Evolutionary conservation across 2,113 vertebrate genomes (phyloP).

Genomic region (Sylvia atricapilla): DNA sequence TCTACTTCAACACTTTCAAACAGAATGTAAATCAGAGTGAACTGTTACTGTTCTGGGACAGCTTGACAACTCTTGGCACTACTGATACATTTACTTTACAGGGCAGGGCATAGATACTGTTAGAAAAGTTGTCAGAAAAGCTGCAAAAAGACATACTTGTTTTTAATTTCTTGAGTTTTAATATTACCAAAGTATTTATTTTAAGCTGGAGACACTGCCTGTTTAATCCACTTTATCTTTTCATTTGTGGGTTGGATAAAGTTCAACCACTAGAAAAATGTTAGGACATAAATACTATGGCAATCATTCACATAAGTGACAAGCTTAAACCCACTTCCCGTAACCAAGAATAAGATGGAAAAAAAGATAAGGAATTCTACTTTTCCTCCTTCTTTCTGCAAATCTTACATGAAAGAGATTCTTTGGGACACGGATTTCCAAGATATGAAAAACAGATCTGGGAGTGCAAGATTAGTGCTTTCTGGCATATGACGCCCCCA

Average conservation of each 20-base stretch:
- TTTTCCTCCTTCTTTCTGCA: background rate
- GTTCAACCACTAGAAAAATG: background rate
- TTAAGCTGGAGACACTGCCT: background rate
- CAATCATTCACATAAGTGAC: background rate
- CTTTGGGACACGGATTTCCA: background rate
- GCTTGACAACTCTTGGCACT: background rate
- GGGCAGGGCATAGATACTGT: background rate
- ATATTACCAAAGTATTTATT: background rate
- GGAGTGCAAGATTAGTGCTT: background rate
- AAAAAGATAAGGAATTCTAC: background rate
- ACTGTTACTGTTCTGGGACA: background rate
- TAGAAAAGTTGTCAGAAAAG: background rate
- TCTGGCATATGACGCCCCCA: background rate
- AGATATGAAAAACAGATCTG: background rate
- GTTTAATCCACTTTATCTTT: background rate
- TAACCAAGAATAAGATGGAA: background rate
- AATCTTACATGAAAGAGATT: background rate
- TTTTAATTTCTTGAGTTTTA: background rate
- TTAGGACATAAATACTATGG: background rate
- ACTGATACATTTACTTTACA: background rate
- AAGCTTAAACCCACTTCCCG: background rate
- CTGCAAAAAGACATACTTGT: background rate
- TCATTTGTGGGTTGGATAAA: background rate
- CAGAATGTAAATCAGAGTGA: background rate
- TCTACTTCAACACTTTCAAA: background rate